Conservation (phyloP, 2,113 vertebrate genomes). For the Strix uralensis region DNA sequence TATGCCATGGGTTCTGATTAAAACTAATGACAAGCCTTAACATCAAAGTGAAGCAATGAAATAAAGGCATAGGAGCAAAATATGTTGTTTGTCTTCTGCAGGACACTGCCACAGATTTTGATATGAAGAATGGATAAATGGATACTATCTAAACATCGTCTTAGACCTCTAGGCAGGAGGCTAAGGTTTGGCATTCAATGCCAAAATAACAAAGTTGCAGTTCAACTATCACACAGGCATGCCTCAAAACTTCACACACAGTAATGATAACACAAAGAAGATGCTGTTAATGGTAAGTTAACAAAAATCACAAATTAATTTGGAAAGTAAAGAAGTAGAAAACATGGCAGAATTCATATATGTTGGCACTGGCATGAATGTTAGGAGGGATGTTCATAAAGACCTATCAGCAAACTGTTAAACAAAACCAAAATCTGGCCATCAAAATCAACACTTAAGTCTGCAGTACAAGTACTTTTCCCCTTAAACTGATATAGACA, state of each 20-base stretch:
- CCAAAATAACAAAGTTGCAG: neutral
- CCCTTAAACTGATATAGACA: neutral
- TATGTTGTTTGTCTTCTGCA: neutral
- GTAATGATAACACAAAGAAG: neutral
- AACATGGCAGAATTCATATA: neutral
- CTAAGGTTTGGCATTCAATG: neutral
- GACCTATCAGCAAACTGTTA: neutral
- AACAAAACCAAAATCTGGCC: neutral
- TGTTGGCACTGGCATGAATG: neutral
- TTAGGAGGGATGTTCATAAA: neutral
- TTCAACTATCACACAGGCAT: neutral
- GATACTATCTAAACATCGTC: neutral
- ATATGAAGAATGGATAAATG: neutral
- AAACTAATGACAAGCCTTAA: neutral
- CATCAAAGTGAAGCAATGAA: neutral
- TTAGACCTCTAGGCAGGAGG: neutral
- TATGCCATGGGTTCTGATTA: neutral
- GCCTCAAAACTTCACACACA: neutral
- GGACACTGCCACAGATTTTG: neutral
- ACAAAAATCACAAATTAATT: neutral
- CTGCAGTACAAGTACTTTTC: neutral
- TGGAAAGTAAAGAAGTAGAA: neutral
- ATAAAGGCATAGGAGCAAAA: neutral
- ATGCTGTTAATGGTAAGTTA: neutral
- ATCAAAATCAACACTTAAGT: neutral